Base-by-base conservation (phyloP, 2,888 invertebrate species). In the Euzophera pinguis region DNA sequence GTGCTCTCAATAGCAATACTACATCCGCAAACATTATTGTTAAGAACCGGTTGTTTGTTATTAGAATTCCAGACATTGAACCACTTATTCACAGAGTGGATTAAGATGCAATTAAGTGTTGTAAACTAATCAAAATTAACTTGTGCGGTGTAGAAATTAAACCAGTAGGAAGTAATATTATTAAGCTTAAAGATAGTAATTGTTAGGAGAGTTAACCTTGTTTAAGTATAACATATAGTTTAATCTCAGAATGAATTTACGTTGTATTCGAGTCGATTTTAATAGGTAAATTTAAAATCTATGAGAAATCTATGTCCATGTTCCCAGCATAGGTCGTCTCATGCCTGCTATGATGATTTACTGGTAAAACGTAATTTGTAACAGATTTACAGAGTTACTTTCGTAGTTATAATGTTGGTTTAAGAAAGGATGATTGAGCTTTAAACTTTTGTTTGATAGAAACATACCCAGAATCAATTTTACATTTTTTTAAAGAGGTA, bases 11-110 rank as follows among this genome's bases (percentile, higher is more conserved):
- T 71, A 65, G 61, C 62, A 62, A 54, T 56, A 64, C 59, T 60
- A 65, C 65, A 69, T 75, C 69, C 66, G 72, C 65, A 62, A 70
- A 69, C 65, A 67, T 68, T 67, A 65, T 64, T 63, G 65, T 67
- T 62, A 52, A 53, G 57, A 62, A 65, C 67, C 67, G 64, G 54
- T 39, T 53, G 51, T 52, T 50, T 58, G 60, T 63, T 61, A 66
- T 67, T 65, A 65, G 52, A 53, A 60, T 67, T 64, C 60, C 55
- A 55, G 59, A 56, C 51, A 58, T 53, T 62, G 60, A 54, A 55
- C 61, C 50, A 64, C 61, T 64, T 61, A 58, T 58, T 62, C 54
- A 53, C 55, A 52, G 54, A 55, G 49, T 59, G 47, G 52, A 60
- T 55, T 38, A 47, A 32, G 47, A 41, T 38, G 54, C 51, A 53